Base-by-base conservation (phyloP, 2,888 invertebrate genomes). In the Drosophila dives region DNA sequence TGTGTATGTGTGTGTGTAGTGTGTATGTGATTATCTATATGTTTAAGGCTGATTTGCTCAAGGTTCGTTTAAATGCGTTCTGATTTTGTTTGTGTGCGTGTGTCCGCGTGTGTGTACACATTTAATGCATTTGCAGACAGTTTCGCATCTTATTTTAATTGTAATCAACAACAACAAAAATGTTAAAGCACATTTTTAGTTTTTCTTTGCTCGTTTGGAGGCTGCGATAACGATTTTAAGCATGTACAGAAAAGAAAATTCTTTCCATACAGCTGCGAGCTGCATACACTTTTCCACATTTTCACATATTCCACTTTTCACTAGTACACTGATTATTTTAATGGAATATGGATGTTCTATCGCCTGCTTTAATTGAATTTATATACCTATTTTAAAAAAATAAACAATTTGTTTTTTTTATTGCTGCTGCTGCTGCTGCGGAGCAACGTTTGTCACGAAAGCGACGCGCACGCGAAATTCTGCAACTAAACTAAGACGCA, bases 31-130 rank as follows among this genome's bases (percentile, higher is more conserved):
- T 64, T 78, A 68, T 80, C 72, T 75, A 63, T 80, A 77, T 83
- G 71, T 75, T 86, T 87, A 87, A 78, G 84, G 84, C 77, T 89
- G 79, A 86, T 84, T 84, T 85, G 77, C 76, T 81, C 87, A 88
- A 88, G 87, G 87, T 84, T 85, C 82, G 79, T 78, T 83, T 81
- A 75, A 82, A 85, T 83, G 74, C 77, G 83, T 75, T 76, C 61
- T 79, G 89, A 87, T 85, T 85, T 86, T 74, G 72, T 74, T 74
- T 83, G 68, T 76, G 62, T 80, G 59, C 49, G 53, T 68, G 53
- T 40, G 29, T 56, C 53, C 67, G 53, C 56, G 67, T 45, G 38
- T 38, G 45, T 72, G 69, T 75, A 81, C 72, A 78, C 78, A 73
- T 64, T 77, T 73, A 63, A 64, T 79, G 77, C 68, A 83, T 66